Base-by-base conservation (phyloP, 2,797 vertebrate species). In the Microctenopoma steveboyesi region DNA sequence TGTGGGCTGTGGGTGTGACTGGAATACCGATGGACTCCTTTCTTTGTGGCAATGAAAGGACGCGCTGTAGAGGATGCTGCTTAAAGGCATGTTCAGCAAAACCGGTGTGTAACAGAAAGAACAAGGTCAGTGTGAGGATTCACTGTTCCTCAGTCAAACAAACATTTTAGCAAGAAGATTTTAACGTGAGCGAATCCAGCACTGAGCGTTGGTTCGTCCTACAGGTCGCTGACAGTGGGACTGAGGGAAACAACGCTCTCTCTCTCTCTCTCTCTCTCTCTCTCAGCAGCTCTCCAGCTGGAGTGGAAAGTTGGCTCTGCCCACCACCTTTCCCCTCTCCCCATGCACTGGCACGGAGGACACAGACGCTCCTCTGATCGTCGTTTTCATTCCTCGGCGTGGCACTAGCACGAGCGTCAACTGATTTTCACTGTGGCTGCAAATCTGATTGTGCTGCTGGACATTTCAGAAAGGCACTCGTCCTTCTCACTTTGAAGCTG, bases 231-330 rank as follows among this genome's bases (percentile, higher is more conserved):
- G 78, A 81, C 76, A 69, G 86, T 67, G 53, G 82, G 79, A 75
- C 76, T 58, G 85, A 86, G 74, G 79, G 76, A 75, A 85, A 84
- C 81, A 75, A 85, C 74, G 84, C 72, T 14, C 81, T 1, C 22
- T 22, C 22, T 22, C 22, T 22, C 22, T 22, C 22, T 22, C 22
- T 22, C 22, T 22, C 22, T 22, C 22, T 22, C 22, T 22, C 22
- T 86, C 88, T 89, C 85, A 83, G 87, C 72, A 72, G 75, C 60
- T 85, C 79, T 87, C 91, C 89, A 90, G 86, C 91, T 90, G 89
- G 91, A 91, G 86, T 85, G 91, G 91, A 93, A 91, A 91, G 81
- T 90, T 92, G 92, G 89, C 90, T 70, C 54, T 65, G 77, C 51
- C 56, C 60, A 42, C 76, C 70, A 78, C 83, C 83, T 88, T 82